phyloP scores from a whole-genome alignment of 2,888 invertebrate species.

The Folsomia candida region DNA sequence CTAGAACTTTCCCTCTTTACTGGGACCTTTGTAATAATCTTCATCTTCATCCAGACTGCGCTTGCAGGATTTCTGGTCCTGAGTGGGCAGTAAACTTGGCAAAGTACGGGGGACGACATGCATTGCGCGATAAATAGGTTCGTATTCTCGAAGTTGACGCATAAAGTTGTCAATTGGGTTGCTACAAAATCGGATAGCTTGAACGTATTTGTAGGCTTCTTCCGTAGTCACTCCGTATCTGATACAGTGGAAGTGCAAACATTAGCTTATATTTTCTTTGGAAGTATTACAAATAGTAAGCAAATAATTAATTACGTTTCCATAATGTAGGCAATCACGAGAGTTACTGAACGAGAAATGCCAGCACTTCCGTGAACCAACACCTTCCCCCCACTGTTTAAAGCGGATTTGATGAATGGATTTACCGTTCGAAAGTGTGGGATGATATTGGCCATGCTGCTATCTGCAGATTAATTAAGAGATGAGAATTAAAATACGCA shows the following conservation, averaged over 20 bases:
- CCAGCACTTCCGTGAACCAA: slow-evolving; percentile 70
- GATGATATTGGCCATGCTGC: slow-evolving; percentile 65
- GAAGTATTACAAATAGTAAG: not conserved
- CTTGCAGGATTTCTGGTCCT: slow-evolving; percentile 11
- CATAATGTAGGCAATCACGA: slow-evolving; percentile 69
- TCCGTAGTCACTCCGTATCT: slow-evolving; percentile 54
- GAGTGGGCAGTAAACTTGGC: slow-evolving; percentile 7
- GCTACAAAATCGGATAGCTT: slow-evolving; percentile 64
- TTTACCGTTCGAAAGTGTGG: slow-evolving; percentile 63
- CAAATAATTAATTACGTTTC: slow-evolving; percentile 59
- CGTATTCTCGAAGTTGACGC: slow-evolving; percentile 65
- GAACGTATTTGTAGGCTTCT: slow-evolving; percentile 62
- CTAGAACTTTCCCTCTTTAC: not conserved
- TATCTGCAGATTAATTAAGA: slow-evolving; percentile 55
- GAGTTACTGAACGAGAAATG: slow-evolving; percentile 66
- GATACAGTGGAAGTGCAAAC: slow-evolving; percentile 51
- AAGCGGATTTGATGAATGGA: slow-evolving; percentile 63
- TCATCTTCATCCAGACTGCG: slow-evolving; percentile 31
- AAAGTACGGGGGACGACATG: slow-evolving; percentile 54
- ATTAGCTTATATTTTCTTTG: not conserved
- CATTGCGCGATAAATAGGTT: slow-evolving; percentile 66
- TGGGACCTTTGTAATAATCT: not conserved
- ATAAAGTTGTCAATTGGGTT: slow-evolving; percentile 68
- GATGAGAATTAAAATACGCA: too few species aligned
- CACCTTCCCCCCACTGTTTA: slow-evolving; percentile 61